These are phyloP conservation scores for Onychorhynchus coronatus DNA, from an alignment of 2,113 vertebrate genomes.

Conservation along the genomic window DNA sequence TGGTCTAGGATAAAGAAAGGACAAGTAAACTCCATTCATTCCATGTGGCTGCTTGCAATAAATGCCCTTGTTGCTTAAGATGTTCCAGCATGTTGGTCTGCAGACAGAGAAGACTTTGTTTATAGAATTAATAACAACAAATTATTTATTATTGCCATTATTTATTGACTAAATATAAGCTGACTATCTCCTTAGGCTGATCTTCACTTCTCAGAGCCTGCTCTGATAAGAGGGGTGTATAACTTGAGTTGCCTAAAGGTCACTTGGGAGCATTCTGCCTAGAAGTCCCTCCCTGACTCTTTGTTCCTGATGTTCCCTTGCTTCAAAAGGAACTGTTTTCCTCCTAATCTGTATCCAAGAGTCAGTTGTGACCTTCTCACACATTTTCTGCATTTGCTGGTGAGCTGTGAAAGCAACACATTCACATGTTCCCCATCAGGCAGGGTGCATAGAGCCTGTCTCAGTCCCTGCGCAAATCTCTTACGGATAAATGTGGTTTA, in stretches of 20 bases:
- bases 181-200: not conserved
- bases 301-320: not conserved
- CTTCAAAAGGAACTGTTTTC: not conserved
- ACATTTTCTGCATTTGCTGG: not conserved
- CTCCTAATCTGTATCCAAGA: not conserved
- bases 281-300: not conserved
- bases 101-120: not conserved
- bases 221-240: not conserved
- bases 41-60: not conserved
- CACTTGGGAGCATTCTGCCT: not conserved
- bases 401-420: not conserved
- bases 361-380: not conserved
- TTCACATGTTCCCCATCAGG: not conserved
- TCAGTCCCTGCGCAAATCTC: not conserved
- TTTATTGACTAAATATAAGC: not conserved
- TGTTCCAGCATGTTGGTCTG: not conserved
- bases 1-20: not conserved
- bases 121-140: not conserved
- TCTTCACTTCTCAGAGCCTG: not conserved
- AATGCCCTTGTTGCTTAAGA: not conserved
- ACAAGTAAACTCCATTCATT: not conserved
- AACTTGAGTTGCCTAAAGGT: not conserved
- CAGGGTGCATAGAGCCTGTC: not conserved
- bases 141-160: not conserved
- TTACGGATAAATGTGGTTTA: not conserved